Evolutionary conservation across 1,140 invertebrate species (phyloP).

Genomic region (Drosophila mauritiana): DNA sequence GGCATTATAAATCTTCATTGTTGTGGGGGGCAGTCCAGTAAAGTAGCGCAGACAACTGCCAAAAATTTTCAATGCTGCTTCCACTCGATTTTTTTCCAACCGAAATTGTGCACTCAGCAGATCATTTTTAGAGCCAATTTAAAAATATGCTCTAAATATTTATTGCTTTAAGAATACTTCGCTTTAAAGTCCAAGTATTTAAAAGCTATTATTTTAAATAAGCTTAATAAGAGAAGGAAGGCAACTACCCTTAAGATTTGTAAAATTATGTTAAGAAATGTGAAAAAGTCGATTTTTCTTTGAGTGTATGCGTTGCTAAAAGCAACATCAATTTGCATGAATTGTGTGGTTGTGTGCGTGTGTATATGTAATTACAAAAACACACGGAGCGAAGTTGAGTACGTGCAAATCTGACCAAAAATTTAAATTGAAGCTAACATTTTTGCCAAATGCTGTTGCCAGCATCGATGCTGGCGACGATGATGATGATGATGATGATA

Average conservation of each 20-base stretch:
- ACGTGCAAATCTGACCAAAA: conserved; percentile 84
- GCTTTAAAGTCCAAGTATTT: not conserved
- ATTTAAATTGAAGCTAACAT: conserved; percentile 84
- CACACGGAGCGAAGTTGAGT: conserved; percentile 66
- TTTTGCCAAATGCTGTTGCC: conserved; percentile 74
- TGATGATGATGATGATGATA: conserved; percentile 56
- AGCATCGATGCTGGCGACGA: conserved; percentile 43
- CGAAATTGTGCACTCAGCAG: conserved; percentile 2
- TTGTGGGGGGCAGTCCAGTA: conserved; percentile 58
- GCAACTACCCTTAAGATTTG: too few species aligned
- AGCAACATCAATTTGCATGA: conserved; percentile 82
- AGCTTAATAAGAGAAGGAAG: too few species aligned
- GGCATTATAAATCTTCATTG: conserved; percentile 79
- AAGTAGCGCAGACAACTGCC: conserved; percentile 77
- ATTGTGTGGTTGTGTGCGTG: conserved; percentile 47
- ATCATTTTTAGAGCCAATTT: not conserved
- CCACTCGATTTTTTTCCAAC: conserved; percentile 34
- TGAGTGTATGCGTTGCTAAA: conserved; percentile 58
- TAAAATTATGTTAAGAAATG: not conserved
- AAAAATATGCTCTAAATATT: too few species aligned
- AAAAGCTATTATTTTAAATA: too few species aligned
- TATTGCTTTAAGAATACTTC: not conserved
- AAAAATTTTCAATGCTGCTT: conserved; percentile 56
- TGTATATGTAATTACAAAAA: conserved; percentile 78
- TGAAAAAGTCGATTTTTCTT: not conserved